Base-by-base conservation (phyloP, 2,888 invertebrate species). In the Melanostoma mellinum region DNA sequence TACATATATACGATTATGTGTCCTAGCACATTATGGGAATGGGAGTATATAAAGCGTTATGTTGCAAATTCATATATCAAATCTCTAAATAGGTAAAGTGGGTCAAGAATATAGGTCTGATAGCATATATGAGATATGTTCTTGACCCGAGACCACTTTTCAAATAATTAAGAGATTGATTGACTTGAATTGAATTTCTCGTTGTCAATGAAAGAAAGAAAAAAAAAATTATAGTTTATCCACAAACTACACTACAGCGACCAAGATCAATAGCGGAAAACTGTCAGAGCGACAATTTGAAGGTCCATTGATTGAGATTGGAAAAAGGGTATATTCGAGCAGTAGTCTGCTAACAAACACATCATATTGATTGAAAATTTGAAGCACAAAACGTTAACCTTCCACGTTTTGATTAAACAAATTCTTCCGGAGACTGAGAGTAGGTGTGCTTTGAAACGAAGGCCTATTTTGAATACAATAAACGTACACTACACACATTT, bases 81-180 rank as follows among this genome's bases (percentile, higher is more conserved):
- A 73, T 82, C 78, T 74, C 63, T 35, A 68, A 75, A 38, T 60
- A 68, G 65, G 65, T 65, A 58, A 84, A 60, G 78, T 84, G 74
- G 82, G 82, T 78, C 82, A 84, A 84, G 82, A 84, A 69, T 78
- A 84, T 58, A 84, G 1, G 20, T 65, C 73, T 84, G 69, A 50
- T 48, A 20, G 20, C 20, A 20, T 60, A 42, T n/a, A 32, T 8
- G 8, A 56, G 35, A 61, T 46, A 61, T 36, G 44, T 10, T 74
- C 63, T 42, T 56, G 35, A 63, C 33, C 35, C n/a, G 55, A 55
- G 72, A 40, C 50, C 53, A 48, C 71, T 71, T 80, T 74, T 67
- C 60, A 52, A 69, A 61, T 61, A 46, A 68, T 74, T 52, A 10
- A 50, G 6, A 74, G 67, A 74, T 78, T 77, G 63, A 73, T 82